Evolutionary conservation across 2,113 vertebrate species (phyloP), one percentile per base, ranked within the genome.

Genomic region (Monopterus albus): DNA sequence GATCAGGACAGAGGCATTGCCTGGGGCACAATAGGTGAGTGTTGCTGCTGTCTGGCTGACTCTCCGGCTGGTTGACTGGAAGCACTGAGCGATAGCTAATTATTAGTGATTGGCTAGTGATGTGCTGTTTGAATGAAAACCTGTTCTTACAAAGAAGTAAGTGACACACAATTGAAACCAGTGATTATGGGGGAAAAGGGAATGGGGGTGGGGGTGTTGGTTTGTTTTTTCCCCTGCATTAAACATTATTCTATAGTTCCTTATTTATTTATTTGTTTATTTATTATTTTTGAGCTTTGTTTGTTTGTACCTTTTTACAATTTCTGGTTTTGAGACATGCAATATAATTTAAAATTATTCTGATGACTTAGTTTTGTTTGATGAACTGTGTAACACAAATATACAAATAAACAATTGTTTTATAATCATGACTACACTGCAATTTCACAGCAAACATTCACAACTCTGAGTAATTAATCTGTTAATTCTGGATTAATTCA

Each of bases 21-120:
- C 79, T 20, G 55, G 72, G 51, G 75, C 79, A 80, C 76, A 79
- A 87, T 88, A 92, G 92, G 92, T 94, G 88, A 92, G 91, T 75
- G 81, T 80, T 62, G 81, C 78, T 79, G 83, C 64, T 33, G 31
- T 39, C 73, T 56, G 64, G 79, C 61, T 70, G 62, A 73, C 70
- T 18, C 75, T 61, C 56, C 58, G 86, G 74, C 82, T 81, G 85
- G 6, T 23, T 11, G 60, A 47, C 74, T 66, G 72, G 72, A 65
- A 40, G 57, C 78, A 62, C 67, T 67, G 69, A 81, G 58, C 46
- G 35, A 53, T 13, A 42, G 46, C 52, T 81, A 82, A 89, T 86
- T 60, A 28, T 49, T 15, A 15, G 61, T 43, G 40, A 73, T 67
- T 58, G 74, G 51, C 28, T 53, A 47, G n/a, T 36, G 29, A 39